Conservation (phyloP, 2,888 invertebrate species). For the Noctua pronuba region DNA sequence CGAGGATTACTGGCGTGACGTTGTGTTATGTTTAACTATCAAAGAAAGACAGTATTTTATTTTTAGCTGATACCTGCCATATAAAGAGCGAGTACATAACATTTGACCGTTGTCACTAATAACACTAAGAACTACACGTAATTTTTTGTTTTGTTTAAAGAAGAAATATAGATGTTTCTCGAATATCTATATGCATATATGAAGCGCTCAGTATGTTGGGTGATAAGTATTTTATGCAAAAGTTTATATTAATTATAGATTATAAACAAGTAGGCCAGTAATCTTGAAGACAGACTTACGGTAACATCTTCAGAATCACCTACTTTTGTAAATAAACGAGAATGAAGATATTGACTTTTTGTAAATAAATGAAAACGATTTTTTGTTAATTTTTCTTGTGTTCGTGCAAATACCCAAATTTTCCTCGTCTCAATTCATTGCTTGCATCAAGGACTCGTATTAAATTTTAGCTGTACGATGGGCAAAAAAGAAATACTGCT, state of each 20-base stretch:
- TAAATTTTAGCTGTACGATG: background rate
- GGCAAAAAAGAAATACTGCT: background rate
- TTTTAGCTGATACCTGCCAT: no score
- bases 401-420: background rate
- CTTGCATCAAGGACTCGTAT: background rate
- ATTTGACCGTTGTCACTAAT: no score
- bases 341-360: background rate
- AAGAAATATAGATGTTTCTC: background rate
- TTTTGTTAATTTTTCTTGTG: background rate
- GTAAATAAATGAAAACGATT: background rate
- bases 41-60: background rate
- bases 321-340: background rate
- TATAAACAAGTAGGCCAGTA: background rate
- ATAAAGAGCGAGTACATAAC: no score
- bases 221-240: background rate
- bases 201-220: background rate
- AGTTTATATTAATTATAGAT: background rate
- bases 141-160: background rate
- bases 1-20: background rate
- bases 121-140: background rate
- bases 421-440: background rate
- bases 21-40: background rate
- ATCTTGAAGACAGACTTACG: background rate
- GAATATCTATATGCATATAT: background rate
- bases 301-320: background rate